Conservation (phyloP, 1,140 invertebrate species). For the Copidosoma floridanum region DNA sequence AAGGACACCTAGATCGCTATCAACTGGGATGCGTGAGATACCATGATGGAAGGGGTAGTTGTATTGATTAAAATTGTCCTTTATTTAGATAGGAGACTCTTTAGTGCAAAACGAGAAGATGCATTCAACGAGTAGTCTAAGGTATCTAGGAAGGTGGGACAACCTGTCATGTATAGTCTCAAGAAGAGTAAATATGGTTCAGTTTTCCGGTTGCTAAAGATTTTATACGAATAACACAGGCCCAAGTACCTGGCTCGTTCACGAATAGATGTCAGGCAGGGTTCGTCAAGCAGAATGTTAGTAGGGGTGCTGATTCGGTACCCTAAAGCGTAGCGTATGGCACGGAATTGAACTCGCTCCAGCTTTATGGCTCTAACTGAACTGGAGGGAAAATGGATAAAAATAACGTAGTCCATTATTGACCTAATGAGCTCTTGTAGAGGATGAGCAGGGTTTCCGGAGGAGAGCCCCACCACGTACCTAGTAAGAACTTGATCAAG, state of each 20-base stretch:
- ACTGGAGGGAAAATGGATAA: neutral
- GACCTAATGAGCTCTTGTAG: neutral
- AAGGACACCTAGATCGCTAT: neutral
- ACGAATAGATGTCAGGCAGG: neutral
- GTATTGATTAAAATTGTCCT: neutral
- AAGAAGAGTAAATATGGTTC: neutral
- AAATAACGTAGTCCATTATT: neutral
- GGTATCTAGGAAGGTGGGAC: too few species aligned
- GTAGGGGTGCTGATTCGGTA: constrained; percentile 5
- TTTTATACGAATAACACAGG: neutral
- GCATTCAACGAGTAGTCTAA: too few species aligned
- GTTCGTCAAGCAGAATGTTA: constrained; percentile 1
- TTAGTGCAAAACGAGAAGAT: neutral
- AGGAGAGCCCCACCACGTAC: constrained; percentile 1
- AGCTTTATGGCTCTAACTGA: neutral
- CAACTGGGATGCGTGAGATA: neutral
- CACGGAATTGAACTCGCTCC: constrained; percentile 1
- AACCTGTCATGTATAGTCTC: neutral
- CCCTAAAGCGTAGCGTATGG: neutral
- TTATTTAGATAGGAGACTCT: neutral
- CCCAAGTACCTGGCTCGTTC: neutral
- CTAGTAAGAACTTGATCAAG: neutral
- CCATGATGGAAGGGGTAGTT: neutral
- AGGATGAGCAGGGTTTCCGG: neutral
- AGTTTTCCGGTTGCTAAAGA: neutral